Conservation (phyloP, 2,888 invertebrate genomes). For the Mesorhabditis sp. region DNA sequence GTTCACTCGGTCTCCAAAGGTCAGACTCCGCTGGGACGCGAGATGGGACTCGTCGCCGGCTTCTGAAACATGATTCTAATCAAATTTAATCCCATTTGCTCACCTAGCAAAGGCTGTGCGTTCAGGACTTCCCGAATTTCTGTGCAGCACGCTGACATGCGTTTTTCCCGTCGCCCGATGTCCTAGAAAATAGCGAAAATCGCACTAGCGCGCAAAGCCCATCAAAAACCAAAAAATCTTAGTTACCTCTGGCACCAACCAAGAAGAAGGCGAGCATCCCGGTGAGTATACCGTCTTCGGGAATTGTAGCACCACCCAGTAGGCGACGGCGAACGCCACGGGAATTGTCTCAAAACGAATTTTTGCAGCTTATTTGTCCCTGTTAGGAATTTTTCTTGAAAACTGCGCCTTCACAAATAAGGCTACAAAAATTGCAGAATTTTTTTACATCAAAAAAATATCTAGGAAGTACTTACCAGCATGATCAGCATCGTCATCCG, state of each 20-base stretch:
- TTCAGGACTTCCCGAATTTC: no score
- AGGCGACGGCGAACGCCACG: slow-evolving; percentile 10
- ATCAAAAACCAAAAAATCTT: no score
- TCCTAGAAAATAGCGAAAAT: no score
- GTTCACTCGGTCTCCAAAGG: neutral
- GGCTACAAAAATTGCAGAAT: neutral
- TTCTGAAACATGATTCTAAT: neutral
- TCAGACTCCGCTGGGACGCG: neutral
- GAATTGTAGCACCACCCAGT: slow-evolving; percentile 28
- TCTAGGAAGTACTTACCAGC: slow-evolving; percentile 70
- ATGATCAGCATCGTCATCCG: slow-evolving; percentile 69
- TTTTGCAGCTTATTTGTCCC: no score
- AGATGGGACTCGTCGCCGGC: neutral
- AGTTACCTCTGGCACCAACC: slow-evolving; percentile 41
- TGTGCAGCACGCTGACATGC: no score
- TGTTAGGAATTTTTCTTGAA: no score
- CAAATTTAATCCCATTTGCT: no score
- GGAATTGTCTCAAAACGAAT: neutral
- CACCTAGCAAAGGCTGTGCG: no score
- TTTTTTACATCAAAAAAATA: neutral
- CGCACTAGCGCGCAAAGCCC: no score
- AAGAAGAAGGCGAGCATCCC: slow-evolving; percentile 32
- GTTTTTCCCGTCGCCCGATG: no score
- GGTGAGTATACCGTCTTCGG: slow-evolving; percentile 31
- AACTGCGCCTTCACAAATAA: no score